Evolutionary conservation across 2,797 vertebrate genomes (phyloP).

Genomic region (Diceros bicornis): DNA sequence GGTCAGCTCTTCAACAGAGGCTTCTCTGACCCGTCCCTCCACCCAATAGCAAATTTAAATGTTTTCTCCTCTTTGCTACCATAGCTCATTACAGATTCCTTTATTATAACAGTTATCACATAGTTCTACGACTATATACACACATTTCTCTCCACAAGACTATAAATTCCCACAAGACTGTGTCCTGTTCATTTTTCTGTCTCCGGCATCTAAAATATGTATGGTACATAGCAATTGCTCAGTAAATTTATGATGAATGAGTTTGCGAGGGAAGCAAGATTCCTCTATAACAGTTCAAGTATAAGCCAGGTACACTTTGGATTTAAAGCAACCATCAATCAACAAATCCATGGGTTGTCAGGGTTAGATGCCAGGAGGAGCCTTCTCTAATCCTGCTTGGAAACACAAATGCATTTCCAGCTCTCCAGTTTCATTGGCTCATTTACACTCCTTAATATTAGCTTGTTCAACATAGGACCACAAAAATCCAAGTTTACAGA

Average conservation of each 20-base stretch:
- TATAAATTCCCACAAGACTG: neutral
- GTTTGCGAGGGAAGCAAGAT: neutral
- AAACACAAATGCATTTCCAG: slow-evolving; percentile 17
- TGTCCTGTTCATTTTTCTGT: neutral
- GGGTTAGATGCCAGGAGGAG: neutral
- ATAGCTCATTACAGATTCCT: neutral
- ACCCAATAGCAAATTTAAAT: neutral
- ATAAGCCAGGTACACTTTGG: neutral
- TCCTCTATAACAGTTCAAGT: neutral
- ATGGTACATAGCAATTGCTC: neutral
- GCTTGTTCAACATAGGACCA: neutral
- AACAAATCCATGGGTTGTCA: neutral
- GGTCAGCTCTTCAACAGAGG: neutral
- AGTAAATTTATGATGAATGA: neutral
- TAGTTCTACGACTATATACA: neutral
- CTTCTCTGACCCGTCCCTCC: neutral
- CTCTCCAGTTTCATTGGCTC: slow-evolving; percentile 19
- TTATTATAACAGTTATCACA: neutral
- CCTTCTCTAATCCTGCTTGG: neutral
- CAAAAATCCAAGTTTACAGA: slow-evolving; percentile 9
- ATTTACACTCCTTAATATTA: neutral
- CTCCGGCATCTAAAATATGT: neutral
- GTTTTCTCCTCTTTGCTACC: slow-evolving; percentile 1
- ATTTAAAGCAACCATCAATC: neutral
- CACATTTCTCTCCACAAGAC: neutral